Conservation (phyloP, 2,888 invertebrate genomes). For the Polydrusus pterygomalis region DNA sequence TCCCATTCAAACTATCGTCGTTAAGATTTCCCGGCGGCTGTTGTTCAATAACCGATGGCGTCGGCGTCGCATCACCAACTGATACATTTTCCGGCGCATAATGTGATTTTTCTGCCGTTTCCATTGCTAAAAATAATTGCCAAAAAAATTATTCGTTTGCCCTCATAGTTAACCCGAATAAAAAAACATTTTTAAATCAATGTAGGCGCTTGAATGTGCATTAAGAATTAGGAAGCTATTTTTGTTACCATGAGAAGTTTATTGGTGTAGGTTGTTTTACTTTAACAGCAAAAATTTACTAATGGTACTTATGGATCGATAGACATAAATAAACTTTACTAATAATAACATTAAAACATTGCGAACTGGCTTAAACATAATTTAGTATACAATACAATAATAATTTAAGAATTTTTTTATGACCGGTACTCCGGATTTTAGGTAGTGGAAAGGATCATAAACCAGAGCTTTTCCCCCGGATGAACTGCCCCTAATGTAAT, state of each 20-base stretch:
- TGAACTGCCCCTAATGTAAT: no score
- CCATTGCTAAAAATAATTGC: constrained; percentile 31
- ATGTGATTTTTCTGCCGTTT: constrained; percentile 9
- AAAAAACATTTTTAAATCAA: neutral
- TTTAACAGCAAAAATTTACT: no score
- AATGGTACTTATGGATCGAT: no score
- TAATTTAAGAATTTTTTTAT: no score
- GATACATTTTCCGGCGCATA: constrained; percentile 12
- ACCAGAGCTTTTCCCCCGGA: no score
- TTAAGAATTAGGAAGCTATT: neutral
- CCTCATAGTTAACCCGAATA: constrained; percentile 12
- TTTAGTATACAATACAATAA: no score
- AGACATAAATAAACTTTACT: no score
- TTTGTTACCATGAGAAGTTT: neutral
- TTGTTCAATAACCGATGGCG: constrained; percentile 4
- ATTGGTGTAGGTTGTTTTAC: neutral
- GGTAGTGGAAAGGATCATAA: no score
- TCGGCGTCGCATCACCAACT: constrained; percentile 10
- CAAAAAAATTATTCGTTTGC: neutral
- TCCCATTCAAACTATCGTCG: constrained; percentile 1
- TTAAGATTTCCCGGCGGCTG: neutral
- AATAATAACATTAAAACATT: no score
- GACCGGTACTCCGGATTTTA: no score
- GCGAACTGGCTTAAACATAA: no score
- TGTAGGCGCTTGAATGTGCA: neutral